These are phyloP conservation scores for Ammodytes marinus DNA, from an alignment of 2,113 vertebrate genomes.

Conservation along the genomic window DNA sequence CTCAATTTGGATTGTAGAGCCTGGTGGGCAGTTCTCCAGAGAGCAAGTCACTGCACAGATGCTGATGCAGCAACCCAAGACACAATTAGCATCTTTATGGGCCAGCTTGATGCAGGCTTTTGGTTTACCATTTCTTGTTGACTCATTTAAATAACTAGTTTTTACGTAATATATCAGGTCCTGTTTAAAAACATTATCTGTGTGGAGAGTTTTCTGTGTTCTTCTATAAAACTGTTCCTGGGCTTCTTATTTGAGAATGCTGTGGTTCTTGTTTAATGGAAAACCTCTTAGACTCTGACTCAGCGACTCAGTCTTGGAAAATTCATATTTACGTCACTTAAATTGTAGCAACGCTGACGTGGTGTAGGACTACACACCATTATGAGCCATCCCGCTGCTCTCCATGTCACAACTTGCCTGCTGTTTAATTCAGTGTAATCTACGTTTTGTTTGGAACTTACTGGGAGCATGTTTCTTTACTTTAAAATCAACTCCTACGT, in stretches of 20 bases:
- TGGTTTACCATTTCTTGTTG: constrained; percentile 9
- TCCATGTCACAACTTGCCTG: constrained; percentile 35
- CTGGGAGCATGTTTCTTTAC: neutral
- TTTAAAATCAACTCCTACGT: neutral
- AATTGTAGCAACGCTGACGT: constrained; percentile 13
- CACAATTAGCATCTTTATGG: constrained; percentile 24
- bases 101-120: constrained; percentile 24
- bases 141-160: constrained; percentile 14
- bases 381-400: constrained; percentile 1
- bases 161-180: neutral
- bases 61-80: constrained; percentile 17
- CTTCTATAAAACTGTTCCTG: constrained; percentile 2
- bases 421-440: constrained; percentile 11
- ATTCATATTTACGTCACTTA: constrained; percentile 33
- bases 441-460: constrained; percentile 3
- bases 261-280: neutral
- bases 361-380: neutral
- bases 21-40: constrained; percentile 22
- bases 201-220: neutral
- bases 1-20: constrained; percentile 13
- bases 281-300: constrained; percentile 49
- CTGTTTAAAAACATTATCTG: neutral
- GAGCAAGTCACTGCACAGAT: constrained; percentile 7
- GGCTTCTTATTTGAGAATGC: neutral
- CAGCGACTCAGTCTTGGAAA: constrained; percentile 15